Evolutionary conservation across 1,140 invertebrate species (phyloP).

Genomic region (Macrocentrus cingulum): DNA sequence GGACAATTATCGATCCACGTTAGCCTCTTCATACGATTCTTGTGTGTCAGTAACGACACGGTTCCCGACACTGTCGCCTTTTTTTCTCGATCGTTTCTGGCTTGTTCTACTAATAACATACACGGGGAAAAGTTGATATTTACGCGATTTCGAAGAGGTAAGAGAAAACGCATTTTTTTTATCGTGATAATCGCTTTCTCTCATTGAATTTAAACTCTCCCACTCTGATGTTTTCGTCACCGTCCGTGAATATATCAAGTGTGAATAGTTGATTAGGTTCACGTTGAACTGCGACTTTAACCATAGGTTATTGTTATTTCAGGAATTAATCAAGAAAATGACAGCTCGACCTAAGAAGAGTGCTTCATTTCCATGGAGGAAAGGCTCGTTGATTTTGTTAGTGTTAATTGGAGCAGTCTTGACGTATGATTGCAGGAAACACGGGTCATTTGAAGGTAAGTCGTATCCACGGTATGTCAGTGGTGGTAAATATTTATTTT

Average conservation of each 20-base stretch:
- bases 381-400: constrained; percentile 45
- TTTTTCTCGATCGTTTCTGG: background rate
- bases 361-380: constrained; percentile 50
- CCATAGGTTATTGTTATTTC: no score
- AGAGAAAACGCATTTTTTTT: background rate
- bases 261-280: no score
- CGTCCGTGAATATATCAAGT: no score
- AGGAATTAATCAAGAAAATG: constrained; percentile 53
- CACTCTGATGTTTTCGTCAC: no score
- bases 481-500: no score
- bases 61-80: background rate
- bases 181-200: background rate
- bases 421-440: constrained; percentile 48
- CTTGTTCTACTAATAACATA: constrained; percentile 7
- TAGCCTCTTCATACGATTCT: background rate
- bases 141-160: no score
- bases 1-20: constrained; percentile 28
- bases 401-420: constrained; percentile 45
- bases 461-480: no score
- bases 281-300: background rate
- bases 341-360: constrained; percentile 40
- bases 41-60: constrained; percentile 21
- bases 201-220: no score
- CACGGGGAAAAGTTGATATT: no score
- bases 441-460: constrained; percentile 53